Percentiles rank a stretch among this genome's conserved stretches.
phyloP scores from a whole-genome alignment of 2,888 invertebrate species.

The Allophyes oxyacanthae region DNA sequence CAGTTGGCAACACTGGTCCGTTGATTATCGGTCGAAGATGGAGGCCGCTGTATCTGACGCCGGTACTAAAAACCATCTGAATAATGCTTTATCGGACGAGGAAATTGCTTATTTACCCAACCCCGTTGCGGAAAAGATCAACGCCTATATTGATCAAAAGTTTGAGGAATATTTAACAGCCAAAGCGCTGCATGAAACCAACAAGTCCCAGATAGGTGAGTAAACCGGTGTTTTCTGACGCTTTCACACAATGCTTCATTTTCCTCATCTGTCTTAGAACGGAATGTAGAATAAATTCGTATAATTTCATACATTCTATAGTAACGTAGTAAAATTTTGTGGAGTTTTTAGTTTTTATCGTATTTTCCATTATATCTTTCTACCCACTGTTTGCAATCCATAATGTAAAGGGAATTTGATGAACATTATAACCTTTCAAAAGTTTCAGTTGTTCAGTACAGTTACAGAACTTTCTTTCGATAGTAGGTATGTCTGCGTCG shows the following conservation, averaged over 20 bases:
- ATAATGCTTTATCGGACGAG: slow-evolving; percentile 81
- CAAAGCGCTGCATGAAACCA: slow-evolving; percentile 92
- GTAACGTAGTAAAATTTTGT: not conserved
- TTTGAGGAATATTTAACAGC: slow-evolving; percentile 93
- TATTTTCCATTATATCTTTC: not conserved
- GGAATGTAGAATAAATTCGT: not conserved
- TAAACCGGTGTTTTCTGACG: slow-evolving; percentile 70
- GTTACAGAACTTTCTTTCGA: too few species aligned
- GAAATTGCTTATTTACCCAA: slow-evolving; percentile 77
- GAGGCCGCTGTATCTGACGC: slow-evolving; percentile 80
- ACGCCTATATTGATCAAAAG: slow-evolving; percentile 86
- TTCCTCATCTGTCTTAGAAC: not conserved
- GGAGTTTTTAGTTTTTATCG: not conserved
- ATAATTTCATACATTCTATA: not conserved
- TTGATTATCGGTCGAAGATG: slow-evolving; percentile 72
- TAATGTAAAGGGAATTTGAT: slow-evolving; percentile 23
- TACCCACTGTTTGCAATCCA: slow-evolving; percentile 6
- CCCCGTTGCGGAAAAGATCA: slow-evolving; percentile 89
- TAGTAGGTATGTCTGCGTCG: too few species aligned
- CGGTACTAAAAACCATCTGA: slow-evolving; percentile 83
- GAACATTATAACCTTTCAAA: not conserved
- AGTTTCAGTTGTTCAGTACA: too few species aligned
- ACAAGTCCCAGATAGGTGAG: slow-evolving; percentile 90
- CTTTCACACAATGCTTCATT: slow-evolving; percentile 52
- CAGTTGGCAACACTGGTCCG: slow-evolving; percentile 7